A percentile compares a stretch with the other conserved stretches of the same genome.
These are phyloP conservation scores for Sebastes iracundus DNA, from an alignment of 2,797 vertebrate species.

Conservation along the genomic window DNA sequence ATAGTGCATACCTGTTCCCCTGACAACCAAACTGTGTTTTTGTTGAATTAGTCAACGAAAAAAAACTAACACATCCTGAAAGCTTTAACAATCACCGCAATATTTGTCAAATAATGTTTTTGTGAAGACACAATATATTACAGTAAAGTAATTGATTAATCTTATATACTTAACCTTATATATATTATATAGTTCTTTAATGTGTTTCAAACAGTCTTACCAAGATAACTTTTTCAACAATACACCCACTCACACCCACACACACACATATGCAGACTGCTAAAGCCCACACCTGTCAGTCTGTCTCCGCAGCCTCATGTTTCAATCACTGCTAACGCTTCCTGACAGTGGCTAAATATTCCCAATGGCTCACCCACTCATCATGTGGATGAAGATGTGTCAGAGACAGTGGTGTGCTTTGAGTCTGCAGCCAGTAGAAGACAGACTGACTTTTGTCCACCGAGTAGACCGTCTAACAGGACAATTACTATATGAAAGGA, in stretches of 20 bases:
- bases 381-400: slow-evolving; percentile 48
- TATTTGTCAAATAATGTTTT: not conserved
- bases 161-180: not conserved
- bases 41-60: not conserved
- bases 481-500: slow-evolving; percentile 11
- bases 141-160: not conserved
- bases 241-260: not conserved
- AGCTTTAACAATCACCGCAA: not conserved
- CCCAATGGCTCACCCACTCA: slow-evolving; percentile 29
- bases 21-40: slow-evolving; percentile 24
- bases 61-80: not conserved
- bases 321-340: slow-evolving; percentile 44
- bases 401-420: slow-evolving; percentile 46
- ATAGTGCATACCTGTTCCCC: slow-evolving; percentile 23
- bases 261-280: not conserved
- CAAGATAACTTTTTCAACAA: not conserved
- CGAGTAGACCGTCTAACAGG: not conserved
- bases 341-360: slow-evolving; percentile 50
- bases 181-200: not conserved
- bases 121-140: not conserved
- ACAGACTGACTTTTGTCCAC: slow-evolving; percentile 38
- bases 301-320: slow-evolving; percentile 22
- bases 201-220: not conserved
- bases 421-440: slow-evolving; percentile 23
- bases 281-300: slow-evolving; percentile 34